Evolutionary conservation across 2,113 vertebrate genomes (phyloP), one percentile per base, ranked within the genome.

Genomic region (Microtus richardsoni): DNA sequence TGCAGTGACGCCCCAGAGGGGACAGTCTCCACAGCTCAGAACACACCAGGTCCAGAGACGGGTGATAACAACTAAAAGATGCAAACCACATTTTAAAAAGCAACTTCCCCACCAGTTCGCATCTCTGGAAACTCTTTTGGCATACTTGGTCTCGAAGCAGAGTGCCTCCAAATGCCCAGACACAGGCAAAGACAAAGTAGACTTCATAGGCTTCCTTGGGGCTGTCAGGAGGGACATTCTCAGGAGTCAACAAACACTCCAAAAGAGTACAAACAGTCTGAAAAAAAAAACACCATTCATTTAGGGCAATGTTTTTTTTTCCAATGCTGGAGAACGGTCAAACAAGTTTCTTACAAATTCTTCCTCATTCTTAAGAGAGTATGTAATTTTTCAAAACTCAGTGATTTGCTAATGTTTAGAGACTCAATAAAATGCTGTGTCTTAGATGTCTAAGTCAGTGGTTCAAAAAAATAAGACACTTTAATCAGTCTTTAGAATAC

Each of bases 171-270:
- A 98, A 98, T 0, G 80, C 97, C 97, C 98, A 98, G 78, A 98
- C 92, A 93, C 97, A 98, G 47, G 97, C 97, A 93, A 98, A 98
- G 70, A 97, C 96, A 97, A 98, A 98, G 93, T 97, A 98, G n/a
- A 97, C 94, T 88, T 98, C 98, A 19, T 94, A 98, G 6, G 98
- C 68, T 47, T 98, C 98, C 91, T 97, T 96, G 0, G 98, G 97
- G 39, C 96, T 98, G 93, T 98, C 98, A 83, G 93, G 44, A 79
- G 97, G 96, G 1, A 98, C 95, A 41, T 98, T 98, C 97, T 98
- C 98, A 49, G 98, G 94, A 62, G 86, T 98, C 89, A 99, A 30
- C 36, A 98, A 97, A 74, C 98, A 98, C 70, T 98, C 97, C 83
- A 98, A 89, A 82, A 98, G 97, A 93, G 91, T 97, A 80, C 97